Conservation (phyloP, 1,140 invertebrate species). For the Lordiphosa collinella region DNA sequence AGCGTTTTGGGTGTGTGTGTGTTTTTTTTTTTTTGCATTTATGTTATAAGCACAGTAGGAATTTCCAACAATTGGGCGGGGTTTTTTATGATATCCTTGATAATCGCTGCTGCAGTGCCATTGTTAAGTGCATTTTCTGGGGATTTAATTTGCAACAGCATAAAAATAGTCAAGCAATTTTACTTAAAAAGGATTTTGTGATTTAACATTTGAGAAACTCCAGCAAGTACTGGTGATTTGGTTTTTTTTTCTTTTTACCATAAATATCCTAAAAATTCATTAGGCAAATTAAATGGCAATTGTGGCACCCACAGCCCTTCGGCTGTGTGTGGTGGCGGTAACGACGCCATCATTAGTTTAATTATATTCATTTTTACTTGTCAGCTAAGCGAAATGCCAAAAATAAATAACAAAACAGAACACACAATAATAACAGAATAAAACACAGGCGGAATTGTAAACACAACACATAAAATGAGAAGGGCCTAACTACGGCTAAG, state of each 20-base stretch:
- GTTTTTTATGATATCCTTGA: no score
- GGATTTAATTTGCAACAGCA: no score
- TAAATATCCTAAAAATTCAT: slow-evolving; percentile 10
- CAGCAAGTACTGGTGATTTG: background rate
- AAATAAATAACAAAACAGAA: slow-evolving; percentile 27
- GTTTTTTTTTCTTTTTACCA: slow-evolving; percentile 1
- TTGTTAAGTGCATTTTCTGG: no score
- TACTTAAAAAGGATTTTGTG: no score
- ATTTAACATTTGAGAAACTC: slow-evolving; percentile 3
- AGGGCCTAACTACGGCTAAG: background rate
- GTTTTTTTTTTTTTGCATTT: no score
- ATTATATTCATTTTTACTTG: slow-evolving; percentile 55
- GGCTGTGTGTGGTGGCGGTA: background rate
- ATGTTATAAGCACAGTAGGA: no score
- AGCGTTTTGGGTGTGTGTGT: slow-evolving; percentile 3
- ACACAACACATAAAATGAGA: background rate
- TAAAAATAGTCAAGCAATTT: no score
- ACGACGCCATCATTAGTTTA: slow-evolving; percentile 36
- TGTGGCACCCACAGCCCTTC: background rate
- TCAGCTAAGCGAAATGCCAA: slow-evolving; percentile 25
- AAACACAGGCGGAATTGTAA: slow-evolving; percentile 16
- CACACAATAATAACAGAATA: slow-evolving; percentile 21
- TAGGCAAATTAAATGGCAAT: slow-evolving; percentile 11
- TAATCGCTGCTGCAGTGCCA: no score
- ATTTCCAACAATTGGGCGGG: no score